A percentile compares a stretch with the other conserved stretches of the same genome.
Conservation (phyloP, 2,797 vertebrate genomes). For the Cichlasoma orientale region DNA sequence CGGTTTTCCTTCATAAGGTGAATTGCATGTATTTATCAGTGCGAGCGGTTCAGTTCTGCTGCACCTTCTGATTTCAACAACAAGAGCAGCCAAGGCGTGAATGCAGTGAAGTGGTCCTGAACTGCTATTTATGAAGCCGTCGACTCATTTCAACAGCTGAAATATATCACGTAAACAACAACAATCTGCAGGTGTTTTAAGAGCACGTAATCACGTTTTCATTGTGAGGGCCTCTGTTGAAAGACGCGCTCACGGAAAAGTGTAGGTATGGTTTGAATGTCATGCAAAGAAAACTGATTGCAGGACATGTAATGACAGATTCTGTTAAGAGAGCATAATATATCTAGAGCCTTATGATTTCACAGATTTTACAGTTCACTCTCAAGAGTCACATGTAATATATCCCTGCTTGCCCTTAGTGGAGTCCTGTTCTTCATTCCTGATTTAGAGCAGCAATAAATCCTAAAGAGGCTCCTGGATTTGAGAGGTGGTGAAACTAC, state of each 20-base stretch:
- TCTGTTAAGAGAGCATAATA: constrained; percentile 49
- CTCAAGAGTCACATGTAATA: constrained; percentile 51
- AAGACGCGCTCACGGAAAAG: constrained; percentile 30
- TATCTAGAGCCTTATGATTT: constrained; percentile 52
- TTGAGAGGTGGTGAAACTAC: constrained; percentile 68
- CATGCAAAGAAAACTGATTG: constrained; percentile 54
- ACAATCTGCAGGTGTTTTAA: constrained; percentile 66
- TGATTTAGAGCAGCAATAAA: constrained; percentile 77
- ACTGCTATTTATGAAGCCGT: constrained; percentile 39
- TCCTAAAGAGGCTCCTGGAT: constrained; percentile 75
- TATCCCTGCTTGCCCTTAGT: constrained; percentile 62
- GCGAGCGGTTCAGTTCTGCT: constrained; percentile 30
- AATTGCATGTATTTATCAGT: constrained; percentile 41
- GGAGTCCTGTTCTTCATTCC: constrained; percentile 72
- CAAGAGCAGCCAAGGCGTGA: constrained; percentile 22
- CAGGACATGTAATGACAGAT: constrained; percentile 60
- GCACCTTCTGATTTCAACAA: constrained; percentile 40
- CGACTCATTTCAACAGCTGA: constrained; percentile 17
- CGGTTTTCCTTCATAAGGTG: background rate
- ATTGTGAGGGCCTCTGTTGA: constrained; percentile 49
- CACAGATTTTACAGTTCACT: constrained; percentile 49
- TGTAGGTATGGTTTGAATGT: constrained; percentile 36
- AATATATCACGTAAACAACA: constrained; percentile 53
- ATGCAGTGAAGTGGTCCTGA: constrained; percentile 42
- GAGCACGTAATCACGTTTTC: constrained; percentile 58